A percentile compares a stretch with the other conserved stretches of the same genome.
phyloP scores from a whole-genome alignment of 2,888 invertebrate species.

The Carabus problematicus region DNA sequence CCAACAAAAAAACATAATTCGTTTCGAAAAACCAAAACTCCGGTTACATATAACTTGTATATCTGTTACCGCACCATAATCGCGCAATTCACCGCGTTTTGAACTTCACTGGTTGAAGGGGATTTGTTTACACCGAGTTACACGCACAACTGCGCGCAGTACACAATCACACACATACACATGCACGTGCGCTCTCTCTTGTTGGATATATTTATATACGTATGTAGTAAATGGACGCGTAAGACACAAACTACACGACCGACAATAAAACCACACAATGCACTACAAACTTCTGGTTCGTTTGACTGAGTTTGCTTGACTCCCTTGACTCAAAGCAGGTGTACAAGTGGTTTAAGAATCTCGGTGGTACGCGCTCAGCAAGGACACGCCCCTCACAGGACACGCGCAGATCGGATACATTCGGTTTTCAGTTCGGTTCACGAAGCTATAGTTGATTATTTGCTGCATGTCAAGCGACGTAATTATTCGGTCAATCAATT shows the following conservation, averaged over 20 bases:
- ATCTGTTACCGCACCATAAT: neutral
- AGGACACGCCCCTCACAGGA: too few species aligned
- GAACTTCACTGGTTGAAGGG: conserved; percentile 3
- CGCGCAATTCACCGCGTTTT: neutral
- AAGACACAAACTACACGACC: conserved; percentile 10
- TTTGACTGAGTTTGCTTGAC: neutral
- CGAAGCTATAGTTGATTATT: too few species aligned
- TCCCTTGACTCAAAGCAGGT: too few species aligned
- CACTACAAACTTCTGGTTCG: conserved; percentile 1
- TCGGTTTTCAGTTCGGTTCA: neutral
- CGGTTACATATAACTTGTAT: neutral
- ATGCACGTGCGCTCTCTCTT: neutral
- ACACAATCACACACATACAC: conserved; percentile 6
- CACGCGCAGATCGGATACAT: neutral
- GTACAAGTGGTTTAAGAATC: too few species aligned
- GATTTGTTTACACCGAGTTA: conserved; percentile 16
- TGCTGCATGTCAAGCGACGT: too few species aligned
- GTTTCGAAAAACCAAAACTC: neutral
- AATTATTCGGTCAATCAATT: too few species aligned
- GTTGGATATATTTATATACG: neutral
- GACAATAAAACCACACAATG: neutral
- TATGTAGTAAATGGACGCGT: neutral
- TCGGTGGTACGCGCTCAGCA: too few species aligned
- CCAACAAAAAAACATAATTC: neutral
- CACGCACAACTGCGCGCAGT: conserved; percentile 11